Evolutionary conservation across 1,140 invertebrate genomes (phyloP), one percentile per base, ranked within the genome.

Genomic region (Zaprionus tsacasi): DNA sequence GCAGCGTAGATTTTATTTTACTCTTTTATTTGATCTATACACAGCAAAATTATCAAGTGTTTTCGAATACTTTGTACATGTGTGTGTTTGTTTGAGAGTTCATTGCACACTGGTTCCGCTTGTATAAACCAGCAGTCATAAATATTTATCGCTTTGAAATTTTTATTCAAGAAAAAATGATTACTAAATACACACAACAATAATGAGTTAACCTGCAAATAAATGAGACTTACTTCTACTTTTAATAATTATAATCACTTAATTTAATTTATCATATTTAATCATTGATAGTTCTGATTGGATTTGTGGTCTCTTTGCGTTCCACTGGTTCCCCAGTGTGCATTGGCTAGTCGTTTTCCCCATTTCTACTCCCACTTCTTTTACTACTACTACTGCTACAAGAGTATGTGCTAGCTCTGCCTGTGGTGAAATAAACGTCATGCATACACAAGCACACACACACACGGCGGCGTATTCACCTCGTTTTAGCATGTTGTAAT

Each of bases 401-500:
- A 10, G 17, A 15, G n/a, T 43, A n/a, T 15, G n/a, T 12, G 33
- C 13, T 63, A 54, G 36, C 17, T 21, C 15, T 21, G 12, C 36
- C 54, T 71, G 43, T 71, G 69, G 67, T 71, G 73, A 76, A 71
- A 69, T 54, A 25, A 61, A 36, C 38, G 30, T 40, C 6, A 48
- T 54, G 30, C 30, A 60, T 38, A 60, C 38, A 55, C 36, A 33
- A 12, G 40, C 40, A 38, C 40, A 38, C 66, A 35, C 8, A 33
- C 17, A 57, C 10, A 36, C 40, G 59, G 25, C 15, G n/a, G 38
- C 12, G 11, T 59, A 74, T 58, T 80, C 75, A 78, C 75, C 66
- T 73, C 56, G 50, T 35, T 45, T 58, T 52, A 70, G 63, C 65
- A 69, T 77, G 64, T 76, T 77, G 73, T 76, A 69, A 78, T 56